These are phyloP conservation scores for Illadopsis cleaveri DNA, from an alignment of 2,113 vertebrate genomes.

Conservation along the genomic window DNA sequence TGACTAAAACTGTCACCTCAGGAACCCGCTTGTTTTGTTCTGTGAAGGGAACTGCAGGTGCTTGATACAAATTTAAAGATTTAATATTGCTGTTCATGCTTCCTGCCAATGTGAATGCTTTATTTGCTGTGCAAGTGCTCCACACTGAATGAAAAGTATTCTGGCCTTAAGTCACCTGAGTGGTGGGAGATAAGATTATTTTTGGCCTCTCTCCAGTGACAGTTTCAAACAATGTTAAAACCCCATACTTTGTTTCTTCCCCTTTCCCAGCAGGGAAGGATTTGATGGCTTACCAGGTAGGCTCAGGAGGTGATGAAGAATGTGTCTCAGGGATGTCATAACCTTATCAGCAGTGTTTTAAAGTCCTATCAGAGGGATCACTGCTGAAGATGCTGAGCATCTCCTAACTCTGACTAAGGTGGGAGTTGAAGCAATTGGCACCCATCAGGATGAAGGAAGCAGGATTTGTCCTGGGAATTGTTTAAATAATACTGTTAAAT, in stretches of 20 bases:
- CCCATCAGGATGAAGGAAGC: not conserved
- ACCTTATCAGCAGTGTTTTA: not conserved
- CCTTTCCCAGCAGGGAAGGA: not conserved
- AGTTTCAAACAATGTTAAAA: not conserved
- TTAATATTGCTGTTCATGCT: not conserved
- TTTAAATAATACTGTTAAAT: not conserved
- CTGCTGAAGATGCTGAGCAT: not conserved
- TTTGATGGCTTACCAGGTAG: not conserved
- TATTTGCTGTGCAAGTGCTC: not conserved
- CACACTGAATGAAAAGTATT: not conserved
- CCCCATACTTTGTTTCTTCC: not conserved
- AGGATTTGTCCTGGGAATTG: not conserved
- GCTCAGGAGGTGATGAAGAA: not conserved
- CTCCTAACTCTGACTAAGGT: not conserved
- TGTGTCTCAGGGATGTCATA: not conserved
- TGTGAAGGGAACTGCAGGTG: not conserved
- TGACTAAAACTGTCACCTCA: not conserved
- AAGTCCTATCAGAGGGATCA: not conserved
- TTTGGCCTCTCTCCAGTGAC: not conserved
- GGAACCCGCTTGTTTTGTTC: not conserved
- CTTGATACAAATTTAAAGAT: not conserved
- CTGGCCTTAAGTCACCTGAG: not conserved
- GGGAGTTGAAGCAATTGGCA: not conserved
- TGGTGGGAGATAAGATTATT: not conserved
- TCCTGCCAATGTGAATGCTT: not conserved